A percentile compares a stretch with the other conserved stretches of the same genome.
These are phyloP conservation scores for Sarotherodon lohbergeri DNA, from an alignment of 2,113 vertebrate genomes.

Conservation along the genomic window DNA sequence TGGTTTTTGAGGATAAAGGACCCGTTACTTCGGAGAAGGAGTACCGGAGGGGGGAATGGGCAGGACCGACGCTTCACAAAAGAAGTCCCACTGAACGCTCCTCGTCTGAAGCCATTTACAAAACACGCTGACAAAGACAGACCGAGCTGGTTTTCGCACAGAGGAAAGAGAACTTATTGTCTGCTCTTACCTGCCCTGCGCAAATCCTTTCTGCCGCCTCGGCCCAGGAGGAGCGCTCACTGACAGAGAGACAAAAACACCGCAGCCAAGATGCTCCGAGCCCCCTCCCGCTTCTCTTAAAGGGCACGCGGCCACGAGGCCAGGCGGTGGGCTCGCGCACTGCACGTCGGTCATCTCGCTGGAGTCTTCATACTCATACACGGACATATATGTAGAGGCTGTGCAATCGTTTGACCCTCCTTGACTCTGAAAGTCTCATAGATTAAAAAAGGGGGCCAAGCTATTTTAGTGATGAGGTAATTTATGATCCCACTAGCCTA, in stretches of 20 bases:
- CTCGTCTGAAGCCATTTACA: not conserved
- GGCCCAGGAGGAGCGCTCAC: conserved; percentile 68
- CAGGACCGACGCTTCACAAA: conserved; percentile 50
- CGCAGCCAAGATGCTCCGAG: conserved; percentile 62
- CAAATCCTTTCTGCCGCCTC: conserved; percentile 51
- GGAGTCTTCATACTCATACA: not conserved
- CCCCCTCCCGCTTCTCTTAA: conserved; percentile 53
- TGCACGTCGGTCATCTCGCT: not conserved
- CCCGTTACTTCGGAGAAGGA: conserved; percentile 46
- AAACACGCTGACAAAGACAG: not conserved
- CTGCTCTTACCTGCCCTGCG: conserved; percentile 61
- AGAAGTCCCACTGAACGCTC: conserved; percentile 30
- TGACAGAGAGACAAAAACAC: conserved; percentile 78
- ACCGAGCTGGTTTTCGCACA: not conserved
- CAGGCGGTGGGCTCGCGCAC: not conserved
- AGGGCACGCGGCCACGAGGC: conserved; percentile 52
- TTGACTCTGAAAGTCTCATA: not conserved
- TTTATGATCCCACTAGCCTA: not conserved
- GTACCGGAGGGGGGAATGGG: conserved; percentile 8
- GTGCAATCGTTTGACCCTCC: not conserved
- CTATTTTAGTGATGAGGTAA: not conserved
- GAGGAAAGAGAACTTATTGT: not conserved
- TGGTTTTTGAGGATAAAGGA: not conserved
- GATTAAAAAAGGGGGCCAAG: not conserved
- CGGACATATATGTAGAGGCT: not conserved